These are phyloP conservation scores for Melanostigma gelatinosum DNA, from an alignment of 2,113 vertebrate species.

Conservation along the genomic window DNA sequence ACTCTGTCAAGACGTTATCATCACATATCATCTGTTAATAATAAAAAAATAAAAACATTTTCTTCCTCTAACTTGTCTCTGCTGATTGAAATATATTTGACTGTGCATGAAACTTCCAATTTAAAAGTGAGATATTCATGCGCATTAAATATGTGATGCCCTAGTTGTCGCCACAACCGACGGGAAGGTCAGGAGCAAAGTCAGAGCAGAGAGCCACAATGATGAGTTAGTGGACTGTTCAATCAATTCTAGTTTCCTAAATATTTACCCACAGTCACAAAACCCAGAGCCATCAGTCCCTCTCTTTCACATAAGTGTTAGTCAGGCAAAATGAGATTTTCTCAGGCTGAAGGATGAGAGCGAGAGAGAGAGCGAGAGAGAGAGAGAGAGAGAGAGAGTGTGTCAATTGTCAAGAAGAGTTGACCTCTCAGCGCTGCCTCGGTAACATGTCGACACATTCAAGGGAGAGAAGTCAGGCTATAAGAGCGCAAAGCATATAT, in stretches of 20 bases:
- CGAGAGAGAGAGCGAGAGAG: neutral
- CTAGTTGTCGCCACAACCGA: constrained; percentile 1
- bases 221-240: constrained; percentile 2
- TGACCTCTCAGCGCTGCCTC: no score
- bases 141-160: neutral
- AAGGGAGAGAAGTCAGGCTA: no score
- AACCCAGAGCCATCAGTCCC: constrained; percentile 17
- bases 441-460: no score
- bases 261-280: constrained; percentile 8
- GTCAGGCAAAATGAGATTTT: constrained; percentile 48
- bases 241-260: neutral
- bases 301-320: constrained; percentile 48
- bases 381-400: neutral
- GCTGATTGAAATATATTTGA: neutral
- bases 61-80: neutral
- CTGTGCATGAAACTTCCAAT: no score
- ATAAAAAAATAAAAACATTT: neutral
- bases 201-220: neutral
- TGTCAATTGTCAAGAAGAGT: no score
- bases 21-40: neutral
- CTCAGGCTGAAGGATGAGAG: constrained; percentile 22
- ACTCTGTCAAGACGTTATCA: neutral
- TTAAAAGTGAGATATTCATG: neutral
- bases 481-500: no score
- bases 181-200: constrained; percentile 16